Percentiles rank a stretch among this genome's conserved stretches.
Evolutionary conservation across 2,797 vertebrate species (phyloP).

Genomic region (Tragelaphus eurycerus): DNA sequence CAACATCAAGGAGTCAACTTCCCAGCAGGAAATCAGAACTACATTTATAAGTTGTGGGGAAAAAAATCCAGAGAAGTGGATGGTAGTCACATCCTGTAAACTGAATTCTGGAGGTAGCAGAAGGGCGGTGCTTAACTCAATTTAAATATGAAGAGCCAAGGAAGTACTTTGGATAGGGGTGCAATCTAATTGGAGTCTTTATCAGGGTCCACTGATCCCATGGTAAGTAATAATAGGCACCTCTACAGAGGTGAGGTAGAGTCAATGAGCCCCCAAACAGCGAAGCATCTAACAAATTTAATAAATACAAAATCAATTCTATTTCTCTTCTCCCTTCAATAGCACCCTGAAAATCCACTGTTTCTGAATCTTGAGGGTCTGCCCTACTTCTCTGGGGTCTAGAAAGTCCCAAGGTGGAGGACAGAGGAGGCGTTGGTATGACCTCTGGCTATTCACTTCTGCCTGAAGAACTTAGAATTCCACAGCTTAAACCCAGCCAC

Average conservation of each 20-base stretch:
- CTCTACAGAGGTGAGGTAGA: neutral
- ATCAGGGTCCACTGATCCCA: neutral
- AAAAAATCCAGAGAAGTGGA: neutral
- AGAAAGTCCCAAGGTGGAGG: neutral
- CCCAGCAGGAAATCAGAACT: neutral
- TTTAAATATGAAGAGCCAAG: neutral
- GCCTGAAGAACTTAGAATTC: neutral
- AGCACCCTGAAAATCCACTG: neutral
- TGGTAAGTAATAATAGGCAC: neutral
- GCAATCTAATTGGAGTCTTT: neutral
- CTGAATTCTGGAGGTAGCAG: neutral
- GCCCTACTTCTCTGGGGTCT: neutral
- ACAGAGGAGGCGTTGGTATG: neutral
- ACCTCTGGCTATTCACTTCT: neutral
- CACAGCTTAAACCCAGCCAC: neutral
- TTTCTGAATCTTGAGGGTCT: neutral
- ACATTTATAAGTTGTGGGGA: neutral
- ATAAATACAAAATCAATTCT: neutral
- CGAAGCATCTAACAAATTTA: neutral
- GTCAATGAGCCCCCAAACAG: neutral
- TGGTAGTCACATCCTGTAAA: neutral
- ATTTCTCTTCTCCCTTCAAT: neutral
- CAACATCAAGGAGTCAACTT: neutral
- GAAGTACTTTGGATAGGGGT: neutral
- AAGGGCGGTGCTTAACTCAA: neutral